Evolutionary conservation across 2,888 invertebrate genomes (phyloP), one percentile per base, ranked within the genome.

Genomic region (Psylliodes chrysocephalus): DNA sequence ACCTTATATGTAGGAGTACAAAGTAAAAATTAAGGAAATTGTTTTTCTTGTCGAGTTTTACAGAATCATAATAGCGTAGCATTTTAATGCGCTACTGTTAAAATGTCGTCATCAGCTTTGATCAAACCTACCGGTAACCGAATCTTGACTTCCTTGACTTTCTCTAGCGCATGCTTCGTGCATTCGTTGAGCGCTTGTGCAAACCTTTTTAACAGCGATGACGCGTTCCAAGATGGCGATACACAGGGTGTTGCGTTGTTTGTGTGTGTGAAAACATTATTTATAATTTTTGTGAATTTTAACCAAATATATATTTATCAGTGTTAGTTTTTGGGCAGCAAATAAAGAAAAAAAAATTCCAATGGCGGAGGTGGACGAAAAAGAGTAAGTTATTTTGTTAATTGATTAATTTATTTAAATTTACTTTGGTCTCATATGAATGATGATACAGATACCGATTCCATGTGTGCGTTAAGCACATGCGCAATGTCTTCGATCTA

Each of bases 211-310:
- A 64, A 61, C 49, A 49, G 42, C 49, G 63, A 65, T 64, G 69
- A 67, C 66, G 69, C 64, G 66, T 70, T 71, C 63, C 72, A 73
- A 73, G 72, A 73, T 73, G 74, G 72, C 73, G 73, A 73, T 72
- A 75, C 73, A 73, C 73, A 69, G 74, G 73, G 73, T 75, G 74
- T 75, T 73, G 71, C 69, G 68, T 66, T 69, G 70, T 67, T 72
- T 67, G 63, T 67, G 66, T 64, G 60, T 55, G 69, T 67, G 69
- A 60, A 63, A 53, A 65, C 46, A 60, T 19, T 60, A 60, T 59
- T 64, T 60, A 10, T 49, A 53, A 25, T 52, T 59, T 59, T 64
- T 64, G 54, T 66, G 59, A 62, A 55, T 54, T 57, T 57, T 47
- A 19, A 25, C 28, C 49, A 49, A 33, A 55, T 40, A 18, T 51